phyloP scores from a whole-genome alignment of 2,888 invertebrate genomes.

The Leptopterna dolabrata region DNA sequence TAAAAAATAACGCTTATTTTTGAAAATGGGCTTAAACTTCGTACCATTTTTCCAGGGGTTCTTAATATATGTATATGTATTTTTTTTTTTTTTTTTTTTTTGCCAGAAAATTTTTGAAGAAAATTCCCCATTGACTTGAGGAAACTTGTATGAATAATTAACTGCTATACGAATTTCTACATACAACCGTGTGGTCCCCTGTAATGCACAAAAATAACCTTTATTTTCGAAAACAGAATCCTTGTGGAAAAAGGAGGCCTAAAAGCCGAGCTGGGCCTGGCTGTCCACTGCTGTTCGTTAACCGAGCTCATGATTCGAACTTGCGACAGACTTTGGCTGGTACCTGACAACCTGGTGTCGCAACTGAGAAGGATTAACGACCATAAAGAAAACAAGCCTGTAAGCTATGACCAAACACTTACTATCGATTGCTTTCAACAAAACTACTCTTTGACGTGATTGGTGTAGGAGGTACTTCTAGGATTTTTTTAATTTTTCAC shows the following conservation, averaged over 20 bases:
- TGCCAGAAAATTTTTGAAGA: no score
- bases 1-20: no score
- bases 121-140: no score
- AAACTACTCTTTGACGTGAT: no score
- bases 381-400: conserved; percentile 65
- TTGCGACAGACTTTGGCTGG: conserved; percentile 82
- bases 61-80: no score
- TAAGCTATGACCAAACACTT: conserved; percentile 53
- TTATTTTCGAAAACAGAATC: conserved; percentile 60
- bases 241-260: conserved; percentile 75
- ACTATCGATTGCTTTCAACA: neutral
- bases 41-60: no score
- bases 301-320: conserved; percentile 85
- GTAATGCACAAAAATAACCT: no score
- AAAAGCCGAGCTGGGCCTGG: conserved; percentile 83
- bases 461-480: neutral
- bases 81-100: no score
- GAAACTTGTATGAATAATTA: no score
- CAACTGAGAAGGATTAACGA: conserved; percentile 72
- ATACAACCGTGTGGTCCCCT: no score
- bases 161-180: no score
- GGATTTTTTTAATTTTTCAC: neutral
- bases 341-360: conserved; percentile 78
- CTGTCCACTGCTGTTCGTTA: conserved; percentile 87
- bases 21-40: no score